Evolutionary conservation across 2,113 vertebrate genomes (phyloP).

Genomic region (Otocyon megalotis): DNA sequence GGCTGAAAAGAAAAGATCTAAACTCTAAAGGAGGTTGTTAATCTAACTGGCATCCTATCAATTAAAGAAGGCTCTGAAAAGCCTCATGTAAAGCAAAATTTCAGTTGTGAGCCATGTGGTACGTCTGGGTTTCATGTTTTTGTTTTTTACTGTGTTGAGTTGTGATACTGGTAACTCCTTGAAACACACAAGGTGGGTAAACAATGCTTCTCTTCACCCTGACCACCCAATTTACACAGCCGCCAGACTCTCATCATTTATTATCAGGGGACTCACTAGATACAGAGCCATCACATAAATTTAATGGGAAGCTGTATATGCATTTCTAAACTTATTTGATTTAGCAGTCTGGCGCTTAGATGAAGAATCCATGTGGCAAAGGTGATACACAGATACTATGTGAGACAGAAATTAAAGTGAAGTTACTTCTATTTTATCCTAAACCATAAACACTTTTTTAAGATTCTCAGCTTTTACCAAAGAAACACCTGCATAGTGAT

Average conservation of each 20-base stretch:
- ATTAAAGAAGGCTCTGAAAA: not conserved
- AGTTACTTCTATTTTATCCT: not conserved
- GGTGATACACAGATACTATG: not conserved
- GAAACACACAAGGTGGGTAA: not conserved
- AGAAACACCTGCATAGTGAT: not conserved
- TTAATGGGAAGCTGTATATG: not conserved
- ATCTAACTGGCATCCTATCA: not conserved
- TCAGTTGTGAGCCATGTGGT: not conserved
- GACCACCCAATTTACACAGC: not conserved
- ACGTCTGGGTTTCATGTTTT: slow-evolving; percentile 4
- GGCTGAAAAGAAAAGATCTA: slow-evolving; percentile 16
- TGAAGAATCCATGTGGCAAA: not conserved
- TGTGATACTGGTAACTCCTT: not conserved
- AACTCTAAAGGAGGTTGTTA: slow-evolving; percentile 25
- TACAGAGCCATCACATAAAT: not conserved
- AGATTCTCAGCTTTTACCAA: not conserved
- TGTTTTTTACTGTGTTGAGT: not conserved
- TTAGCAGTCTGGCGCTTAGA: not conserved
- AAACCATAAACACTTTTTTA: not conserved
- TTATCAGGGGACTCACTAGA: not conserved
- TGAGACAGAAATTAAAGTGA: not conserved
- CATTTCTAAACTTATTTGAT: not conserved
- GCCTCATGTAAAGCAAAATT: not conserved
- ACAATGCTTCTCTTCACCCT: not conserved
- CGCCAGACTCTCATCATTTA: not conserved